Conservation (phyloP, 1,140 invertebrate genomes). For the Chionoecetes opilio region DNA sequence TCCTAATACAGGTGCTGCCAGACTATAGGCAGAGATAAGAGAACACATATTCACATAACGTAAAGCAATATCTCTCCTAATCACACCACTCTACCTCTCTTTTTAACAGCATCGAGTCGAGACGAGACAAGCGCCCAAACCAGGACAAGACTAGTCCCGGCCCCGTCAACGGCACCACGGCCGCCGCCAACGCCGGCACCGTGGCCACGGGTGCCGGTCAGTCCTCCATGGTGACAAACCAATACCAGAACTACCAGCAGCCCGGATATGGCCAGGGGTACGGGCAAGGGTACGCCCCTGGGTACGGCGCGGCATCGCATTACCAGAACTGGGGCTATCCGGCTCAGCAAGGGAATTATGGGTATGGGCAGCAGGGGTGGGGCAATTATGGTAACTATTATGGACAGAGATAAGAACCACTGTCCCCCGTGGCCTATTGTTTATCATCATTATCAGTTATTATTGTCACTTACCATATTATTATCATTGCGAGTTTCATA, state of each 20-base stretch:
- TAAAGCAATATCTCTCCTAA: too few relatives aligned
- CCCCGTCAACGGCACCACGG: constrained; percentile 67
- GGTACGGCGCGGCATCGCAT: constrained; percentile 74
- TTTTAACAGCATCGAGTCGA: constrained; percentile 54
- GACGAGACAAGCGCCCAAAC: constrained; percentile 64
- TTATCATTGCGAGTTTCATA: background rate
- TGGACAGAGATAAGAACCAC: constrained; percentile 71
- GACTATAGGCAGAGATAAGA: too few relatives aligned
- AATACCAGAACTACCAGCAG: constrained; percentile 69
- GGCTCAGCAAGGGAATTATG: constrained; percentile 71
- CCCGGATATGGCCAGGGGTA: constrained; percentile 61
- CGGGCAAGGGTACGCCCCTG: constrained; percentile 66
- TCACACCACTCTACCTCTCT: background rate
- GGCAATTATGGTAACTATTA: constrained; percentile 73
- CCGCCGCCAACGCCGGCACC: background rate
- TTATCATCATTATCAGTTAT: background rate
- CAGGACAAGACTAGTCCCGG: constrained; percentile 70
- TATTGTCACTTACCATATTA: background rate
- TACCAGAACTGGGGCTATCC: constrained; percentile 76
- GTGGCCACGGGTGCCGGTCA: constrained; percentile 11
- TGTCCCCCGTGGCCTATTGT: background rate
- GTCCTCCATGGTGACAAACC: constrained; percentile 39
- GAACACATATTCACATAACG: too few relatives aligned
- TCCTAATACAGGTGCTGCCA: too few relatives aligned
- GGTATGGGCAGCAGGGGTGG: constrained; percentile 76